phyloP scores from a whole-genome alignment of 2,113 vertebrate species.

The Phylloscopus trochilus region DNA sequence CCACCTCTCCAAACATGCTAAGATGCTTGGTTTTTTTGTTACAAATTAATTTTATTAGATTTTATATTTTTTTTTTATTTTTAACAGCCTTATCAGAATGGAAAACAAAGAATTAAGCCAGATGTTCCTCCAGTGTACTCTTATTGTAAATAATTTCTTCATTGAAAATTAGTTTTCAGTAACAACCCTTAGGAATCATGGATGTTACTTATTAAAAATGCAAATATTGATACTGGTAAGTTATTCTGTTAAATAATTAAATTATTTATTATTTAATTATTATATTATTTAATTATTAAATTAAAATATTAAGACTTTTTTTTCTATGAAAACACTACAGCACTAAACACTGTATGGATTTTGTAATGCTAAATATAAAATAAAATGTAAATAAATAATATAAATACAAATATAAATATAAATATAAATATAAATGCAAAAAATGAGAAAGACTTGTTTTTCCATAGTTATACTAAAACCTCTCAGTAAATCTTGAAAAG shows the following conservation, averaged over 20 bases:
- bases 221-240: not conserved
- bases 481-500: not conserved
- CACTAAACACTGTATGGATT: not conserved
- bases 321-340: not conserved
- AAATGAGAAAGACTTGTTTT: not conserved
- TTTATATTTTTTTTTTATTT: not conserved
- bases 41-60: not conserved
- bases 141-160: conserved; percentile 41
- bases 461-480: not conserved
- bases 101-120: conserved; percentile 40
- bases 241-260: no score
- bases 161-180: conserved; percentile 43
- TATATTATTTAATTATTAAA: no score
- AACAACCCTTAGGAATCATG: conserved; percentile 31
- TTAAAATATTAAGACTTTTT: not conserved
- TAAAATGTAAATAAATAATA: not conserved
- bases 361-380: not conserved
- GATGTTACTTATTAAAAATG: conserved; percentile 4
- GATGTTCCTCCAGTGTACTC: not conserved
- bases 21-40: not conserved
- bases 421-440: not conserved
- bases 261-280: no score
- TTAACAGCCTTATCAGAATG: not conserved
- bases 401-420: not conserved
- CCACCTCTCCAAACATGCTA: not conserved